phyloP scores from a whole-genome alignment of 2,888 invertebrate genomes.

The Vanessa cardui region DNA sequence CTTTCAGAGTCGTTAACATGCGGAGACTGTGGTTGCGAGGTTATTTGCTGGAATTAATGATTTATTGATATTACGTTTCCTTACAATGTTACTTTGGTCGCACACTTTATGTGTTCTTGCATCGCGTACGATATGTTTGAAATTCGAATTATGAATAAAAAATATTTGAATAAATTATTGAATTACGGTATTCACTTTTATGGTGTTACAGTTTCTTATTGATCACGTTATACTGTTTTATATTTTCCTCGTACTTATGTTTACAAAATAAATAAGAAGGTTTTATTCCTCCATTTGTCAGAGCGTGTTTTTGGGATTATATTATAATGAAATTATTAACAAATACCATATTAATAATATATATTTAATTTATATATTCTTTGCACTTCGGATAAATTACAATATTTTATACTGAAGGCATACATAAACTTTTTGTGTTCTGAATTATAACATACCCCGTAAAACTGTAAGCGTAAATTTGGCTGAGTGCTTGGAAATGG shows the following conservation, averaged over 20 bases:
- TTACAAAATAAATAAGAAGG: too few relatives aligned
- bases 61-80: constrained; percentile 1
- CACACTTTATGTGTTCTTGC: background rate
- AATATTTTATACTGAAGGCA: background rate
- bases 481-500: background rate
- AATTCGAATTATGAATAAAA: background rate
- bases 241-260: too few relatives aligned
- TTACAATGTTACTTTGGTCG: constrained; percentile 2
- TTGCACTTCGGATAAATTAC: background rate
- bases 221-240: too few relatives aligned
- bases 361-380: background rate
- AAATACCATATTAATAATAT: too few relatives aligned
- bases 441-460: background rate
- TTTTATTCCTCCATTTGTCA: too few relatives aligned
- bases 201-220: too few relatives aligned
- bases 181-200: background rate
- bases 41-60: constrained; percentile 8
- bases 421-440: constrained; percentile 3
- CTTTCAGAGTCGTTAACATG: constrained; percentile 3
- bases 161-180: background rate
- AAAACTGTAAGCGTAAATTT: constrained; percentile 10
- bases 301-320: too few relatives aligned
- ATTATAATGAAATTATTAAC: too few relatives aligned
- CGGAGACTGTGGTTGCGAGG: background rate
- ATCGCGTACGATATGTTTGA: background rate